phyloP scores from a whole-genome alignment of 2,113 vertebrate genomes.

The Sinocyclocheilus grahami region DNA sequence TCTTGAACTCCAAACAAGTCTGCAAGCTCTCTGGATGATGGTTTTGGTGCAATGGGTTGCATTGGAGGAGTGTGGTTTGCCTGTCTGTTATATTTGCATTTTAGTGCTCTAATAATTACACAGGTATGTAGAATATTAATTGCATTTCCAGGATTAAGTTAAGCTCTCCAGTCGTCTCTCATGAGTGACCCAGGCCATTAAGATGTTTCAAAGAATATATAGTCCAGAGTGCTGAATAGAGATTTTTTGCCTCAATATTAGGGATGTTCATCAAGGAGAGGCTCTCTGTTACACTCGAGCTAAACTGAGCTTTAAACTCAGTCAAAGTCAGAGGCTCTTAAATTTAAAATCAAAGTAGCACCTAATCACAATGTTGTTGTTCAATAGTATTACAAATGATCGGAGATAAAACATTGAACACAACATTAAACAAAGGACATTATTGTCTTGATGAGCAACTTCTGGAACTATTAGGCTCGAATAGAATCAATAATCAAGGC shows the following conservation, averaged over 20 bases:
- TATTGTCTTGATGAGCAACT: not conserved
- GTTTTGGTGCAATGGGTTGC: slow-evolving; percentile 6
- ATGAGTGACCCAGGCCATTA: slow-evolving; percentile 49
- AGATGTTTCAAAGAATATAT: slow-evolving; percentile 46
- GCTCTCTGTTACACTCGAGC: not conserved
- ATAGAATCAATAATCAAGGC: not conserved
- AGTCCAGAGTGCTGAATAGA: slow-evolving; percentile 47
- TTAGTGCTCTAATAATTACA: slow-evolving; percentile 56
- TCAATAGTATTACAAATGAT: not conserved
- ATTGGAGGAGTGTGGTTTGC: not conserved
- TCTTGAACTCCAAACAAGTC: slow-evolving; percentile 7
- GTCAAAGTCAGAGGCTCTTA: not conserved
- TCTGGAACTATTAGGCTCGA: not conserved
- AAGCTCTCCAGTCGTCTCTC: slow-evolving; percentile 56
- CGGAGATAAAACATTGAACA: not conserved
- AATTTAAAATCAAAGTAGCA: not conserved
- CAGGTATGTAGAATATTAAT: slow-evolving; percentile 61
- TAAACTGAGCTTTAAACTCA: not conserved
- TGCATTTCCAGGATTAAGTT: slow-evolving; percentile 58
- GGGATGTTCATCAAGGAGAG: not conserved
- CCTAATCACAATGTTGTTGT: not conserved
- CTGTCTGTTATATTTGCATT: slow-evolving; percentile 58
- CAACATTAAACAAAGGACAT: not conserved
- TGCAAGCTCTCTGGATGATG: not conserved
- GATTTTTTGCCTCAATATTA: slow-evolving; percentile 15